A percentile compares a stretch with the other conserved stretches of the same genome.
These are phyloP conservation scores for Agrochola lota DNA, from an alignment of 2,888 invertebrate genomes.

Conservation along the genomic window DNA sequence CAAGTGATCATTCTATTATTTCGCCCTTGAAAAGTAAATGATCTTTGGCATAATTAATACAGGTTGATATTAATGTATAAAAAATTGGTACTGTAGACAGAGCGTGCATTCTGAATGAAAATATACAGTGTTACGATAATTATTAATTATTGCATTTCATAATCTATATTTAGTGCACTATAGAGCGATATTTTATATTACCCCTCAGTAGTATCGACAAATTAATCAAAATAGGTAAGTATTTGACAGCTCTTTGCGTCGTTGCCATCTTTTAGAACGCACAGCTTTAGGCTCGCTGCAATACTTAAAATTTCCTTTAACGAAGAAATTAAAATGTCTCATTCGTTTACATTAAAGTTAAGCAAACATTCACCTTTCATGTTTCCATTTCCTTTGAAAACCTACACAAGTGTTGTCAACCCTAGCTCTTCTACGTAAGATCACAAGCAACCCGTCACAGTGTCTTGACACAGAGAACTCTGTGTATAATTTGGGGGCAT, in stretches of 20 bases:
- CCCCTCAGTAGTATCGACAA: too few relatives aligned
- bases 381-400: constrained; percentile 30
- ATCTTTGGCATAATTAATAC: too few relatives aligned
- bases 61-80: neutral
- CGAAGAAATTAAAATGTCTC: neutral
- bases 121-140: too few relatives aligned
- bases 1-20: neutral
- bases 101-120: too few relatives aligned
- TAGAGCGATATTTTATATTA: too few relatives aligned
- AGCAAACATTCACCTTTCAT: constrained; percentile 4
- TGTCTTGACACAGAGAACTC: constrained; percentile 49
- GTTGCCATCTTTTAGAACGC: too few relatives aligned
- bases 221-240: too few relatives aligned
- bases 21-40: neutral
- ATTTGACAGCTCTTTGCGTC: too few relatives aligned
- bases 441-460: constrained; percentile 34
- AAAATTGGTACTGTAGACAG: neutral
- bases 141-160: too few relatives aligned
- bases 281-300: too few relatives aligned
- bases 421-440: neutral
- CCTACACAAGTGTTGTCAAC: neutral
- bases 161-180: too few relatives aligned
- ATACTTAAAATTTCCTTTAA: neutral
- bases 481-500: constrained; percentile 62
- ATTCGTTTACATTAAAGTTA: constrained; percentile 11